Conservation (phyloP, 2,113 vertebrate species). For the Mustelus asterias region DNA sequence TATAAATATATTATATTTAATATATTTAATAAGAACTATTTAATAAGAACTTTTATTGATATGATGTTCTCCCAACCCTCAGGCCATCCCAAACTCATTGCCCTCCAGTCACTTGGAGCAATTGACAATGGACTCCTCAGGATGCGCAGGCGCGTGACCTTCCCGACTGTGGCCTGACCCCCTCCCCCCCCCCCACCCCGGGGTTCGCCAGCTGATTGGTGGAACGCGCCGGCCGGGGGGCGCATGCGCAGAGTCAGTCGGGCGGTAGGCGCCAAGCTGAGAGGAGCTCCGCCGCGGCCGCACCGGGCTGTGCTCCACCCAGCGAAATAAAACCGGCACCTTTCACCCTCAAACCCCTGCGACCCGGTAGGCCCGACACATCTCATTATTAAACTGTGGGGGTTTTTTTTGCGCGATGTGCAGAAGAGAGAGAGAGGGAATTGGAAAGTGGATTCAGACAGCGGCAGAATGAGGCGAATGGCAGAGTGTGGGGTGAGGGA, state of each 20-base stretch:
- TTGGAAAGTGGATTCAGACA: background rate
- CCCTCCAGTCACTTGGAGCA: too few species aligned
- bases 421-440: too few species aligned
- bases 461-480: background rate
- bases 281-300: background rate
- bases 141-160: too few species aligned
- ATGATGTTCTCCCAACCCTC: too few species aligned
- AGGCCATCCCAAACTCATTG: too few species aligned
- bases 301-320: background rate
- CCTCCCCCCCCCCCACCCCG: too few species aligned
- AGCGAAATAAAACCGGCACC: background rate
- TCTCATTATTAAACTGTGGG: background rate
- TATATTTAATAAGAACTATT: too few species aligned
- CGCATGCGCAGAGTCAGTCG: background rate
- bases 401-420: background rate
- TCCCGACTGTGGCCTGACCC: background rate
- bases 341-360: background rate
- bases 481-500: too few species aligned
- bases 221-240: background rate
- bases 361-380: background rate
- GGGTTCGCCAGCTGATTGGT: background rate
- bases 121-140: too few species aligned
- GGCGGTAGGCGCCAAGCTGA: background rate
- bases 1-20: too few species aligned
- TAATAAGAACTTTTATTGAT: too few species aligned